Base-by-base conservation (phyloP, 2,113 vertebrate species). In the Chaetura pelagica region DNA sequence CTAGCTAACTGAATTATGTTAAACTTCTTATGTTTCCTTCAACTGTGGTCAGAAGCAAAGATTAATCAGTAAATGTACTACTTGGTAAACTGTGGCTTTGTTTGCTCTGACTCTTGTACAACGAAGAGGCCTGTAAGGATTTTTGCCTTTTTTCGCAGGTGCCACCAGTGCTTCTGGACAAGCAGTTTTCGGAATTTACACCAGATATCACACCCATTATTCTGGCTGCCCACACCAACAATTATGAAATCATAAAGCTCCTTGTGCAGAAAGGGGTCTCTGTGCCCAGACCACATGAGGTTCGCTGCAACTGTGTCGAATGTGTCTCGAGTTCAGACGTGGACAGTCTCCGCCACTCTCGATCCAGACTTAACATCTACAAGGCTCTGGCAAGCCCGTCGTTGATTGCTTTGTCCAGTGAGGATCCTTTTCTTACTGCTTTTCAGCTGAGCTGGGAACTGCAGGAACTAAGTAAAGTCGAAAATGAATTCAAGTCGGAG, bases 181-280 rank as follows among this genome's bases (percentile, higher is more conserved):
- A 98, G 83, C 99, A 99, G 96, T 99, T 99, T 96, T 99, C 99
- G 2, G 99, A 99, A 97, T 99, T 99, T 95, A 99, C 99, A 0
- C 99, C 99, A 0, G 99, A 99, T 97, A 99, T 99, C 69, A 99
- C 99, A 4, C 99, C 99, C 10, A 99, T 99, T 97, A 99, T 99
- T 97, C 97, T 99, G 85, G 99, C 99, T 32, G 99, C 99, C 38
- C 99, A 99, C 97, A 99, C 99, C 46, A 99, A 99, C 97, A 99
- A 99, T 97, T 99, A 99, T 0, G 98, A 99, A 96, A 99, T 99
- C 74, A 99, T 99, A 95, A 99, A 99, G 94, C 98, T 99, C 72
- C 98, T 99, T 15, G 98, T 99, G 44, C 99, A 99, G 97, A 99
- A 99, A 72, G 99, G 99, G 0, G 99, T 99, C n/a, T 99, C 99